Conservation (phyloP, 2,113 vertebrate genomes). For the Naja naja region DNA sequence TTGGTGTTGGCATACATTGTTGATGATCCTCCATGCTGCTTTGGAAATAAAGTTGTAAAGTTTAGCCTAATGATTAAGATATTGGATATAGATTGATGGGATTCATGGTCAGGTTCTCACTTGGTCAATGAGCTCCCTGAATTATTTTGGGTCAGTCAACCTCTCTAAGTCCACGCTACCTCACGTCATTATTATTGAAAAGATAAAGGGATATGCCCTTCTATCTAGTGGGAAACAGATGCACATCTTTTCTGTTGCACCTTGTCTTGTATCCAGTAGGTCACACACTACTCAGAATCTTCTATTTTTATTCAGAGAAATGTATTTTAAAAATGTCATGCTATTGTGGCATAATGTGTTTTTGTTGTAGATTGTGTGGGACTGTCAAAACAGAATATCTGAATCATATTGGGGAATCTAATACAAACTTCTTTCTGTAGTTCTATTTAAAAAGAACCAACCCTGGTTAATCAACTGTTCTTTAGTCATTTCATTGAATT, state of each 20-base stretch:
- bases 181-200: neutral
- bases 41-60: neutral
- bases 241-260: neutral
- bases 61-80: neutral
- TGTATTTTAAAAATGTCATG: neutral
- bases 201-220: neutral
- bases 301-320: neutral
- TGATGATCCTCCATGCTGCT: neutral
- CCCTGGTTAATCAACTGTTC: neutral
- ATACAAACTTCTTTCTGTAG: neutral
- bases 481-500: neutral
- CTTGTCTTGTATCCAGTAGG: neutral
- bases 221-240: neutral
- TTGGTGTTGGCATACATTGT: neutral
- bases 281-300: neutral
- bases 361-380: neutral
- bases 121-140: neutral
- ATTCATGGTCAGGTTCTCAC: neutral
- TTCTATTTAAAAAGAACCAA: neutral
- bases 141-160: neutral
- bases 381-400: neutral
- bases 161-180: neutral
- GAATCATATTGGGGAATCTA: neutral
- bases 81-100: neutral
- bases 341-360: neutral